Evolutionary conservation across 2,888 invertebrate genomes (phyloP).

Genomic region (Pandemis corylana): DNA sequence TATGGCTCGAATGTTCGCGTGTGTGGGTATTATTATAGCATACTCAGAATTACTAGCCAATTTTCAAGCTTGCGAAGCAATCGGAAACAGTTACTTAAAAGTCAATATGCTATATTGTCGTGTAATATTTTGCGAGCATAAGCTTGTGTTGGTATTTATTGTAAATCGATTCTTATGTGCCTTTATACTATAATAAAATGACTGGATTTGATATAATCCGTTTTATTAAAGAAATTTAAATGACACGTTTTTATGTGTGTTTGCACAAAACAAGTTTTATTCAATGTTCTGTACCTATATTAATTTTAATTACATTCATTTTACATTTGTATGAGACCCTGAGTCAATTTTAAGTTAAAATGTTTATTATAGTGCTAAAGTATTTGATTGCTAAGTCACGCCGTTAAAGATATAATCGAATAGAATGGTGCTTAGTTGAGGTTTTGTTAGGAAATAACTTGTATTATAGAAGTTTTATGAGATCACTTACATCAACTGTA

Average conservation of each 20-base stretch:
- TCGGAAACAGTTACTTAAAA: slow-evolving; percentile 9
- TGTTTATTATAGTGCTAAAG: slow-evolving; percentile 72
- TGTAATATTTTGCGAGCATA: slow-evolving; percentile 62
- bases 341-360: slow-evolving; percentile 76
- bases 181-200: slow-evolving; percentile 73
- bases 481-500: slow-evolving; percentile 63
- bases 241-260: slow-evolving; percentile 73
- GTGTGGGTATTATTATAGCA: slow-evolving; percentile 8
- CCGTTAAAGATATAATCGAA: slow-evolving; percentile 78
- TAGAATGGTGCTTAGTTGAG: slow-evolving; percentile 84
- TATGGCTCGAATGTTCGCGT: slow-evolving; percentile 2
- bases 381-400: slow-evolving; percentile 80
- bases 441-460: slow-evolving; percentile 74
- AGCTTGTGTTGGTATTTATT: slow-evolving; percentile 58
- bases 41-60: slow-evolving; percentile 23
- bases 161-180: slow-evolving; percentile 82
- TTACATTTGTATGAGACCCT: slow-evolving; percentile 69
- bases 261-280: slow-evolving; percentile 79
- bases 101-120: slow-evolving; percentile 47
- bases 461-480: slow-evolving; percentile 67
- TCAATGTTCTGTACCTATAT: slow-evolving; percentile 63
- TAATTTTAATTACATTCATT: slow-evolving; percentile 67
- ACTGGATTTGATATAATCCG: slow-evolving; percentile 79
- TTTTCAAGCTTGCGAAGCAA: slow-evolving; percentile 31
- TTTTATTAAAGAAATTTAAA: slow-evolving; percentile 65